Evolutionary conservation across 2,113 vertebrate genomes (phyloP).

Genomic region (Glaucomys volans): DNA sequence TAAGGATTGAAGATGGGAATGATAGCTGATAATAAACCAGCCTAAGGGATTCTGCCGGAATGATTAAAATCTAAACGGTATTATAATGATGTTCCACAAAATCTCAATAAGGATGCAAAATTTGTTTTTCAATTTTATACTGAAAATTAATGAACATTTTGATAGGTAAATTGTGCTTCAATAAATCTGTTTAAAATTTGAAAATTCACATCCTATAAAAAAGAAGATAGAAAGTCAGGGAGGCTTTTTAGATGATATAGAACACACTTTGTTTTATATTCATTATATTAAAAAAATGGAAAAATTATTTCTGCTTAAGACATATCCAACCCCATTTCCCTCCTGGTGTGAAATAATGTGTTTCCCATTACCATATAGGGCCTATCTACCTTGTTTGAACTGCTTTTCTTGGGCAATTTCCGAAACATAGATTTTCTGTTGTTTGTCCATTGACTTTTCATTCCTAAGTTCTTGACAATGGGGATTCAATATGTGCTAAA

Average conservation of each 20-base stretch:
- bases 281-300: not conserved
- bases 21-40: not conserved
- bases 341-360: not conserved
- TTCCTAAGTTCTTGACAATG: conserved; percentile 61
- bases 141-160: not conserved
- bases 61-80: not conserved
- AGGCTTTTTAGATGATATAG: not conserved
- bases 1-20: not conserved
- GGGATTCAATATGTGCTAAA: conserved; percentile 46
- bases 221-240: not conserved
- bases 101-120: not conserved
- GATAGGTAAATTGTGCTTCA: not conserved
- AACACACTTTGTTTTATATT: not conserved
- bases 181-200: not conserved
- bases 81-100: not conserved
- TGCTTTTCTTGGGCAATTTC: conserved; percentile 44
- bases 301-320: not conserved
- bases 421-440: conserved; percentile 65
- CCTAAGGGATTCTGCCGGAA: not conserved
- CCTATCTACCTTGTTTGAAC: not conserved
- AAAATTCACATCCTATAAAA: not conserved
- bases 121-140: not conserved
- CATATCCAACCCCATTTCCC: not conserved
- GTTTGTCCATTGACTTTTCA: conserved; percentile 67
- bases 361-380: not conserved